Evolutionary conservation across 2,888 invertebrate genomes (phyloP).

Genomic region (Drosophila aldrichi): DNA sequence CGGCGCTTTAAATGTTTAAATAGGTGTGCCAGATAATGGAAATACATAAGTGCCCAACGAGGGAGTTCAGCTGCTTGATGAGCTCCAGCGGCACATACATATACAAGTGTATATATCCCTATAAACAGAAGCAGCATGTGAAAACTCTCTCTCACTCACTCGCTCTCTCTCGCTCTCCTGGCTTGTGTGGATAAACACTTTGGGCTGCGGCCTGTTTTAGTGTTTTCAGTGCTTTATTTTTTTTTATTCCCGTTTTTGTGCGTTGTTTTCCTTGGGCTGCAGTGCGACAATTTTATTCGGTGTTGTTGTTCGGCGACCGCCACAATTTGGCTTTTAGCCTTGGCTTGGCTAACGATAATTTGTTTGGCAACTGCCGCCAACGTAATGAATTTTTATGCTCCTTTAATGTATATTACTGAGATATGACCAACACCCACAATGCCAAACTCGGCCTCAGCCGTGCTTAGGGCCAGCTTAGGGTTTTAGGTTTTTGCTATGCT

Average conservation of each 20-base stretch:
- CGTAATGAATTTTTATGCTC: constrained; percentile 81
- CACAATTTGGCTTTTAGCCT: constrained; percentile 66
- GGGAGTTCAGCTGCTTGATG: constrained; percentile 48
- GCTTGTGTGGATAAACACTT: constrained; percentile 49
- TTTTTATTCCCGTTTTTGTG: constrained; percentile 19
- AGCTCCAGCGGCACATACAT: constrained; percentile 27
- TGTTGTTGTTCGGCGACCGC: constrained; percentile 40
- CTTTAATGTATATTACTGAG: constrained; percentile 73
- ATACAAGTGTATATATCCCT: background rate
- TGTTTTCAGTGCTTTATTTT: constrained; percentile 24
- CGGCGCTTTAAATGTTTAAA: constrained; percentile 81
- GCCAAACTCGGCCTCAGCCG: background rate
- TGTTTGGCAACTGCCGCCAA: constrained; percentile 72
- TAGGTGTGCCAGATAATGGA: constrained; percentile 82
- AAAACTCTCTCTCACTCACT: background rate
- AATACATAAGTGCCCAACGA: constrained; percentile 70
- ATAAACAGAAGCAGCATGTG: constrained; percentile 38
- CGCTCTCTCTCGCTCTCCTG: background rate
- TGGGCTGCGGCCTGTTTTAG: constrained; percentile 45
- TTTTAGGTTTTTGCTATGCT: constrained; percentile 39
- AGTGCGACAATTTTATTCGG: constrained; percentile 58
- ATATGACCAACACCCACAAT: constrained; percentile 56
- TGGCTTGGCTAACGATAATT: constrained; percentile 81
- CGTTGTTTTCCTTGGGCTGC: constrained; percentile 43
- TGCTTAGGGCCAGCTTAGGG: constrained; percentile 7